Base-by-base conservation (phyloP, 2,888 invertebrate species). In the Oconnorella tubifera region DNA sequence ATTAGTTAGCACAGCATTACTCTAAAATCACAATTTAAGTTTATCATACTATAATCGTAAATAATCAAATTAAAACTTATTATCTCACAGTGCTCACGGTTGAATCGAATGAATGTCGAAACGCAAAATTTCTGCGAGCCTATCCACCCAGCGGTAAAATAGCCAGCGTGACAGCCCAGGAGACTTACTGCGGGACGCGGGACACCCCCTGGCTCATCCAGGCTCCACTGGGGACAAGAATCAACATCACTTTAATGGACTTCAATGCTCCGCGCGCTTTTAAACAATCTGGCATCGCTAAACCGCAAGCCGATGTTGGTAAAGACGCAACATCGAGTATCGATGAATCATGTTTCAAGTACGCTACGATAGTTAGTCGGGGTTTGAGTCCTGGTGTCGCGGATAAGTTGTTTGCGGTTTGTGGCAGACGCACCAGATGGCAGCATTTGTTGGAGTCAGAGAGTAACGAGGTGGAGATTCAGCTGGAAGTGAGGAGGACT, bases 191-290 rank as follows among this genome's bases (percentile, higher is more conserved):
- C 31, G 70, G 70, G 0, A 65, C 68, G 6, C 28, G 56, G 14
- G 63, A 64, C 53, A 68, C 63, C 3, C 68, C 70, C 10, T 70
- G 70, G 70, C 57, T 68, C 14, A 64, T 70, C 3, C 62, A 66
- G 33, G 66, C 59, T 29, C 33, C 29, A 14, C 58, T 56, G 3
- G 70, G 70, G 2, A 63, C 63, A 33, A 56, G 59, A 25, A 68
- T 70, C 32, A 64, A 64, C 32, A 50, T 70, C 53, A 66, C 62
- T 27, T 55, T 66, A 25, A 32, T 56, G 29, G 68, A 68, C 59
- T 70, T 68, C 53, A 29, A 59, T n/a, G 62, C 55, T 23, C 27
- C 32, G 1, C 53, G 50, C 40, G n/a, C n/a, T n/a, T n/a, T n/a
- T n/a, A n/a, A n/a, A n/a, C n/a, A n/a, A n/a, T n/a, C n/a, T n/a